These are phyloP conservation scores for Chydorus sphaericus DNA, from an alignment of 2,888 invertebrate genomes.

Conservation along the genomic window DNA sequence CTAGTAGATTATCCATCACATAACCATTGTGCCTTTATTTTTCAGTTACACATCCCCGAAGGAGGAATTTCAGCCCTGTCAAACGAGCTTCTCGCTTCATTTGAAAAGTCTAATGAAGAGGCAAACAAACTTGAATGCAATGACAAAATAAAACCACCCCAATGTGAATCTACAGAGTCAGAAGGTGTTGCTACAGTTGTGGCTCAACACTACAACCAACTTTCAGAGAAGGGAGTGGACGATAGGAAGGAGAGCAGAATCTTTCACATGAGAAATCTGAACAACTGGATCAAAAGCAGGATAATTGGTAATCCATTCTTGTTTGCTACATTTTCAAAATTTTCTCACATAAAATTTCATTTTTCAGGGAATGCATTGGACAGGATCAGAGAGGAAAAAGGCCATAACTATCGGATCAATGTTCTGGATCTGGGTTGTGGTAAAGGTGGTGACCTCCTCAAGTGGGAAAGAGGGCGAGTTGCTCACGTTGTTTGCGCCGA, in stretches of 20 bases:
- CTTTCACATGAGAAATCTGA: conserved; percentile 86
- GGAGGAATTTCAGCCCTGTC: neutral
- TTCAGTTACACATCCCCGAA: neutral
- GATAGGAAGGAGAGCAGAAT: conserved; percentile 79
- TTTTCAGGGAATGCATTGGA: conserved; percentile 38
- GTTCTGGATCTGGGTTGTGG: conserved; percentile 94
- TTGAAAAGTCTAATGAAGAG: neutral
- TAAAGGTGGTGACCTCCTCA: conserved; percentile 95
- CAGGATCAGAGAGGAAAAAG: conserved; percentile 45
- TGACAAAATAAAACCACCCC: neutral
- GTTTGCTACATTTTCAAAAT: neutral
- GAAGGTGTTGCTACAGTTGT: conserved; percentile 39
- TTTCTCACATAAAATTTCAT: neutral
- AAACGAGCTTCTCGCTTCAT: neutral
- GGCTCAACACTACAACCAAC: conserved; percentile 83
- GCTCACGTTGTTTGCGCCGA: conserved; percentile 77
- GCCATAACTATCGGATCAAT: conserved; percentile 47
- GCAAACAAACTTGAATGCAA: neutral
- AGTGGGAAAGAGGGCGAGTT: conserved; percentile 77
- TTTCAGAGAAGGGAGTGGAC: conserved; percentile 65
- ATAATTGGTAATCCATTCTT: conserved; percentile 59
- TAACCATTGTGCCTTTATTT: neutral
- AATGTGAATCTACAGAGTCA: neutral
- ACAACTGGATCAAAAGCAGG: conserved; percentile 97
- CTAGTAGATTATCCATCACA: too few relatives aligned